Conservation (phyloP, 2,888 invertebrate genomes). For the Chrysodeixis includens region DNA sequence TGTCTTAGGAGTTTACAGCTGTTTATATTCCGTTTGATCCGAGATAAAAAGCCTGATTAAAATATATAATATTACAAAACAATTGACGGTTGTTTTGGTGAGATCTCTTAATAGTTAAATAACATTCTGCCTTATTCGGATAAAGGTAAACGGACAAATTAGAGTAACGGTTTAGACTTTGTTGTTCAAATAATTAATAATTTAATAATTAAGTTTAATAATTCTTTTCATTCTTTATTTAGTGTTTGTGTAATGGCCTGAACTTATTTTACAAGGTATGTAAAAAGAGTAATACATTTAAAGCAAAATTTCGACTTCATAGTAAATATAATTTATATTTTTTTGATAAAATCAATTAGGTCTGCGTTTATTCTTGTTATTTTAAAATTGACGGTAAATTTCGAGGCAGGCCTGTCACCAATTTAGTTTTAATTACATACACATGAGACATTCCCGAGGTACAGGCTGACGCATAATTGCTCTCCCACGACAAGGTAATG, state of each 20-base stretch:
- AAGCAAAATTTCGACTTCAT: too few species aligned
- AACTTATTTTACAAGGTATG: too few species aligned
- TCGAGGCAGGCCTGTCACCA: not conserved
- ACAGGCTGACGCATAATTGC: slow-evolving; percentile 5
- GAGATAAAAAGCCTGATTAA: not conserved
- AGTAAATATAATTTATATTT: not conserved
- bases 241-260: too few species aligned
- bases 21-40: slow-evolving; percentile 2
- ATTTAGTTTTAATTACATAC: slow-evolving; percentile 7
- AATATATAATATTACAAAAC: not conserved
- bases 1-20: not conserved
- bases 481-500: not conserved
- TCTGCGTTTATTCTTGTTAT: not conserved
- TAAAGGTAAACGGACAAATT: not conserved
- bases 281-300: too few species aligned
- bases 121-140: slow-evolving; percentile 4
- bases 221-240: too few species aligned
- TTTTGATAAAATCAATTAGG: not conserved
- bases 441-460: not conserved
- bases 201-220: too few species aligned
- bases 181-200: too few species aligned
- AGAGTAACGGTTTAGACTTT: not conserved
- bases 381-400: not conserved
- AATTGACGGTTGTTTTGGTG: not conserved
- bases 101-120: slow-evolving; percentile 2